Base-by-base conservation (phyloP, 2,797 vertebrate species). In the Sebastes wilsoni region DNA sequence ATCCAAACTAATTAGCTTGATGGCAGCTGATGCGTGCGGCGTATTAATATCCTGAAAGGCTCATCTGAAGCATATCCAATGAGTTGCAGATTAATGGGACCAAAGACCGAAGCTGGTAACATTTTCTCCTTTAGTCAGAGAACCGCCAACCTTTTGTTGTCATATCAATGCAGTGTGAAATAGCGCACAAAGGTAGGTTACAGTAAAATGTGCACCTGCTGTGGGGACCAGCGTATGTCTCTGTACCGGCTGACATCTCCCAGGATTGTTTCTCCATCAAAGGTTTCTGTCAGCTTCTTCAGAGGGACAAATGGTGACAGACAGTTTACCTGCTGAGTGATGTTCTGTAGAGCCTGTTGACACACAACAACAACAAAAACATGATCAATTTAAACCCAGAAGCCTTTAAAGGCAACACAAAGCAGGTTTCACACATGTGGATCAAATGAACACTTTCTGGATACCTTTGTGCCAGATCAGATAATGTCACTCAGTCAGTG, bases 1-100 rank as follows among this genome's bases (percentile, higher is more conserved):
- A 94, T 94, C 93, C 93, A 95, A 94, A 93, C 92, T 95, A 96
- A 96, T 96, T 96, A 95, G 95, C 93, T 91, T 95, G 94, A 96
- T 95, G 94, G 94, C 84, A 92, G 89, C 81, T 90, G 92, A 94
- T 85, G 81, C 78, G 88, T 90, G 92, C 84, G 78, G 90, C 84
- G 92, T 84, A 95, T 95, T 95, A 91, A 95, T 94, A 95, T 94
- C 93, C 92, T 95, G 92, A 94, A 96, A 92, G 87, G 88, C 87
- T 94, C 89, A 82, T 85, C 77, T 91, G 90, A 94, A 93, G 94
- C 95, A 91, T 94, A 91, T 75, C 91, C 86, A 92, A 94, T 92
- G 91, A 94, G 83, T 74, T 80, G 71, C 77, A 87, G 84, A 94
- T 91, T 81, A 95, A 94, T 80, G 69, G 77, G 79, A 92, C 75